Percentiles rank a stretch among this genome's conserved stretches.
phyloP scores from a whole-genome alignment of 2,797 vertebrate species.

The Macrochelys suwanniensis region DNA sequence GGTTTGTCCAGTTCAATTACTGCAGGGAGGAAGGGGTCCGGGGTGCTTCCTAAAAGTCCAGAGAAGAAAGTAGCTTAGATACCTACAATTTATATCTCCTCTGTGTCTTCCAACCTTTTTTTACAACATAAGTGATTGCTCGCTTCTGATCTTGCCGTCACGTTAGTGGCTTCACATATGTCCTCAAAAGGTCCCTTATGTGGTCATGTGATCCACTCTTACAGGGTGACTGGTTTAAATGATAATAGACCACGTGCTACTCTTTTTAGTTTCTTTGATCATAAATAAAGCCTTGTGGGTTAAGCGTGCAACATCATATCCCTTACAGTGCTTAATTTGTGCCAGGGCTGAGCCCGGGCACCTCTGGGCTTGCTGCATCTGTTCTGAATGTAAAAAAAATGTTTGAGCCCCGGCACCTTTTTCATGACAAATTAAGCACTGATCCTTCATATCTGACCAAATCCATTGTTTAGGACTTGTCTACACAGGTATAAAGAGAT shows the following conservation, averaged over 20 bases:
- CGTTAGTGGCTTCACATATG: background rate
- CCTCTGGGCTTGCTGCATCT: background rate
- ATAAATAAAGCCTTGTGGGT: background rate
- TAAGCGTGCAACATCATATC: background rate
- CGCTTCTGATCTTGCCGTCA: background rate
- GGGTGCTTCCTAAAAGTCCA: background rate
- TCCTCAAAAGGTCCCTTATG: background rate
- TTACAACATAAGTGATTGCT: background rate
- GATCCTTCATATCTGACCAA: background rate
- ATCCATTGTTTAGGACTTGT: background rate
- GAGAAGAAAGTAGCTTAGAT: background rate
- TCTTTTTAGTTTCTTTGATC: background rate
- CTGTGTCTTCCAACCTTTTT: background rate
- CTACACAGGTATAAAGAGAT: background rate
- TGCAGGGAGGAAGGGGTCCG: background rate
- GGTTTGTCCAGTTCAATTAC: background rate
- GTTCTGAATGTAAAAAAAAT: no score
- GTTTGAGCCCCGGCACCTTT: no score
- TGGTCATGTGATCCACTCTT: background rate
- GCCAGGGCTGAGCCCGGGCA: background rate
- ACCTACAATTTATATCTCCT: background rate
- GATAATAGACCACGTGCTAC: accelerated
- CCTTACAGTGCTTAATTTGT: background rate
- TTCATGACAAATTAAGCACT: no score
- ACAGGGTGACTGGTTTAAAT: accelerated